Base-by-base conservation (phyloP, 2,888 invertebrate genomes). In the Platypus cylindrus region DNA sequence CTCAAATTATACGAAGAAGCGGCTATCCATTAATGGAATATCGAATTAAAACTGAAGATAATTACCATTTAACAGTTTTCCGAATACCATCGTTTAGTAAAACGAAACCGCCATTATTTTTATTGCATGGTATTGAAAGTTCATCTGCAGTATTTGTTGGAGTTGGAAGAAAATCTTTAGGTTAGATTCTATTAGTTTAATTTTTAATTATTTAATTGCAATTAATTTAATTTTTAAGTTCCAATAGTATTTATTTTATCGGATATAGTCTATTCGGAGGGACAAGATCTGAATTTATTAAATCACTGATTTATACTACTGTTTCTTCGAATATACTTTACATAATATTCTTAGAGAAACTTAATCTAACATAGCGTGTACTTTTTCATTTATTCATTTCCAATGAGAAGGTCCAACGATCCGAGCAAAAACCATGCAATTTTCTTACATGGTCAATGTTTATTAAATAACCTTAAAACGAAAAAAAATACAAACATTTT, bases 81-180 rank as follows among this genome's bases (percentile, higher is more conserved):
- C 34, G 56, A 27, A 57, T 57, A 45, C 55, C 55, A 3, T 46
- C 45, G 14, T 41, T 51, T 1, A 45, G 46, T 16, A 31, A 45
- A 2, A 40, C 40, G 5, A 55, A 52, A 40, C 52, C 49, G 3
- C 53, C 59, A 2, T 50, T 60, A 23, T 58, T 59, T 41, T 44
- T 60, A 45, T 36, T 55, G 30, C 60, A 59, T 29, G 59, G 58
- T 0, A 47, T 59, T 3, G 51, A 52, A 30, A 50, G 54, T 33
- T 55, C 55, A 3, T 50, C 54, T 5, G 54, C 48, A 14, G 51
- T 51, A 32, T 59, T 55, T 41, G 50, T 59, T 15, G 49, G 53
- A n/a, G 42, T 53, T 3, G 59, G 59, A 23, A 50, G 42, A 34
- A 44, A 52, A 31, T 59, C 59, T 5, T 45, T 59, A 35, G 58